Evolutionary conservation across 2,888 invertebrate species (phyloP).

Genomic region (Rhopalosiphum nymphaeae): DNA sequence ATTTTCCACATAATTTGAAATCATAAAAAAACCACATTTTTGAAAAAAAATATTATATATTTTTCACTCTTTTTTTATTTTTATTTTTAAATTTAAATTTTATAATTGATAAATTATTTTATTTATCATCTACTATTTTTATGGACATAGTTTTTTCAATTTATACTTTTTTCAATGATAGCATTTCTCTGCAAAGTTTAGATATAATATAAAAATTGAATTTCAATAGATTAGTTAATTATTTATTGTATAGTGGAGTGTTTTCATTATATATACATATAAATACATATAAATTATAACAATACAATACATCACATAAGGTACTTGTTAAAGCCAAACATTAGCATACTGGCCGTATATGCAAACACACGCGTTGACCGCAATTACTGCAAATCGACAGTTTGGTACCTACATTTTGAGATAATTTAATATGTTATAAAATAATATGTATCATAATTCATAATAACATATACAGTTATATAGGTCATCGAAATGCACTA

Average conservation of each 20-base stretch:
- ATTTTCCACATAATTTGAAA: background rate
- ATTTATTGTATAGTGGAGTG: background rate
- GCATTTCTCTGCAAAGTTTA: background rate
- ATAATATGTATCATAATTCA: background rate
- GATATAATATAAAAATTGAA: background rate
- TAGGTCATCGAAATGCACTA: background rate
- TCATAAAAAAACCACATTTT: background rate
- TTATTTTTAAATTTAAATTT: background rate
- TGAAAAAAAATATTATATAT: background rate
- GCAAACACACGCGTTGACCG: background rate
- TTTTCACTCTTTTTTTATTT: background rate
- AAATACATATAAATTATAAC: too few relatives aligned
- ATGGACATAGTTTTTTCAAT: background rate
- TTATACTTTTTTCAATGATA: background rate
- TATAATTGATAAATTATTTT: too few relatives aligned
- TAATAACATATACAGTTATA: background rate
- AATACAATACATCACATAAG: too few relatives aligned
- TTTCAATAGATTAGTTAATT: background rate
- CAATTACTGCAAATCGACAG: background rate
- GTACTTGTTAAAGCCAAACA: background rate
- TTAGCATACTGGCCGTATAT: background rate
- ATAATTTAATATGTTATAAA: background rate
- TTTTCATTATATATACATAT: background rate
- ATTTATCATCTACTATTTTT: background rate
- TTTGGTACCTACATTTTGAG: background rate